A percentile compares a stretch with the other conserved stretches of the same genome.
phyloP scores from a whole-genome alignment of 2,113 vertebrate genomes.

The Pycnonotus jocosus region DNA sequence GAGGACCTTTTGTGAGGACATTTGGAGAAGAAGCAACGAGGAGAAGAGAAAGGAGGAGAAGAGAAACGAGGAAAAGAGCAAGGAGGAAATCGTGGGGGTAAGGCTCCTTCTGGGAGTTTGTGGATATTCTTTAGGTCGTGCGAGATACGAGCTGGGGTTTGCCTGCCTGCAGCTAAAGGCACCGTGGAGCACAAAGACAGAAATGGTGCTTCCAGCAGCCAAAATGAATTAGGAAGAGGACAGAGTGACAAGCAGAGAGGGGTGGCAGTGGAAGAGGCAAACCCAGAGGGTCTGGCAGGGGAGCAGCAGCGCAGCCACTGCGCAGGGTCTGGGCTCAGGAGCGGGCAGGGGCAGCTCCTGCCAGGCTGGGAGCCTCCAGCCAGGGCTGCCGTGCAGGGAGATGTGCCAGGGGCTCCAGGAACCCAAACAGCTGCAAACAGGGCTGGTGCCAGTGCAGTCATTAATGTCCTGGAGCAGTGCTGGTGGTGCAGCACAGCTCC shows the following conservation, averaged over 20 bases:
- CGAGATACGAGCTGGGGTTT: neutral
- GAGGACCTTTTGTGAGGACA: neutral
- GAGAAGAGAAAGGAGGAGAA: neutral
- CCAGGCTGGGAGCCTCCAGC: fast-evolving
- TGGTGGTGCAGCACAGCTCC: neutral
- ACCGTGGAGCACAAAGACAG: neutral
- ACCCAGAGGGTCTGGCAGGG: neutral
- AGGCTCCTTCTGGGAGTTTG: neutral
- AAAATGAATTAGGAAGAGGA: neutral
- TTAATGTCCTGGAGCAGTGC: neutral
- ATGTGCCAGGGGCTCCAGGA: neutral
- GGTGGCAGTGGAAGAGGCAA: neutral
- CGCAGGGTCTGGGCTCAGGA: fast-evolving
- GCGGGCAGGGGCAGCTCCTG: neutral
- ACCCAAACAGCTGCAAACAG: fast-evolving
- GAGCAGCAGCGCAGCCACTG: fast-evolving
- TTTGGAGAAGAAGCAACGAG: neutral
- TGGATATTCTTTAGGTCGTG: fast-evolving
- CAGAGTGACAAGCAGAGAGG: neutral
- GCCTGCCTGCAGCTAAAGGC: neutral
- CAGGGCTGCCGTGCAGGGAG: fast-evolving
- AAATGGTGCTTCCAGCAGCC: neutral
- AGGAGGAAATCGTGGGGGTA: neutral
- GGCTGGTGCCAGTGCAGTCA: neutral
- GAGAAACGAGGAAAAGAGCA: neutral